phyloP scores from a whole-genome alignment of 2,888 invertebrate species.

The Ennomos fuscantarius region DNA sequence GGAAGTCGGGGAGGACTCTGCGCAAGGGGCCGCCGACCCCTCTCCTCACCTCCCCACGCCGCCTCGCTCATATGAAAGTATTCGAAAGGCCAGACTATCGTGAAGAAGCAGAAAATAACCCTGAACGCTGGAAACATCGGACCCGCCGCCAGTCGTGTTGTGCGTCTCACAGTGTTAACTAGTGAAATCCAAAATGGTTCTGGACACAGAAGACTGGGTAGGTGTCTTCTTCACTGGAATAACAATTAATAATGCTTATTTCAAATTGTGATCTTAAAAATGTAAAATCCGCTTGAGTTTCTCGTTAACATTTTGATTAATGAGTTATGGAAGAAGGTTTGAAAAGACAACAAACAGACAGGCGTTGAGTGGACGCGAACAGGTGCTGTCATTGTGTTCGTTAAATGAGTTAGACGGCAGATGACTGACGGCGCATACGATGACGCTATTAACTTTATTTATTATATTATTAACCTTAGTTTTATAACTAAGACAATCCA shows the following conservation, averaged over 20 bases:
- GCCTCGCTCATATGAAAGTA: slow-evolving; percentile 72
- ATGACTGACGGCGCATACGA: slow-evolving; percentile 47
- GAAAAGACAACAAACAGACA: slow-evolving; percentile 41
- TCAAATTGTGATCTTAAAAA: slow-evolving; percentile 26
- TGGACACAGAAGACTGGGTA: slow-evolving; percentile 84
- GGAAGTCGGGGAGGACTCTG: slow-evolving; percentile 73
- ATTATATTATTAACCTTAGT: slow-evolving; percentile 10
- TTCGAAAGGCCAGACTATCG: slow-evolving; percentile 70
- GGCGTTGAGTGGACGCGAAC: slow-evolving; percentile 52
- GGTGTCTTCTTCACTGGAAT: slow-evolving; percentile 53
- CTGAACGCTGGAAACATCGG: slow-evolving; percentile 80
- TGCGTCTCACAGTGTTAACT: slow-evolving; percentile 84
- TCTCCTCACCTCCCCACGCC: slow-evolving; percentile 43
- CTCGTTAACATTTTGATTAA: slow-evolving; percentile 36
- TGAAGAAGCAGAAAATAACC: slow-evolving; percentile 82
- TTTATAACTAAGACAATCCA: slow-evolving; percentile 2
- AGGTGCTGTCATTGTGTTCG: slow-evolving; percentile 56
- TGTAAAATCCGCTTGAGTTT: slow-evolving; percentile 18
- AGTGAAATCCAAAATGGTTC: slow-evolving; percentile 82
- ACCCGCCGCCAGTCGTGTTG: slow-evolving; percentile 81
- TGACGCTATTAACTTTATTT: slow-evolving; percentile 41
- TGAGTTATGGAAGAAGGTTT: slow-evolving; percentile 38
- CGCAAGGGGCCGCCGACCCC: slow-evolving; percentile 56
- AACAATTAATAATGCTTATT: slow-evolving; percentile 25
- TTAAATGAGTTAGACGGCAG: slow-evolving; percentile 41